Conservation (phyloP, 2,113 vertebrate genomes). For the Myxocyprinus asiaticus region DNA sequence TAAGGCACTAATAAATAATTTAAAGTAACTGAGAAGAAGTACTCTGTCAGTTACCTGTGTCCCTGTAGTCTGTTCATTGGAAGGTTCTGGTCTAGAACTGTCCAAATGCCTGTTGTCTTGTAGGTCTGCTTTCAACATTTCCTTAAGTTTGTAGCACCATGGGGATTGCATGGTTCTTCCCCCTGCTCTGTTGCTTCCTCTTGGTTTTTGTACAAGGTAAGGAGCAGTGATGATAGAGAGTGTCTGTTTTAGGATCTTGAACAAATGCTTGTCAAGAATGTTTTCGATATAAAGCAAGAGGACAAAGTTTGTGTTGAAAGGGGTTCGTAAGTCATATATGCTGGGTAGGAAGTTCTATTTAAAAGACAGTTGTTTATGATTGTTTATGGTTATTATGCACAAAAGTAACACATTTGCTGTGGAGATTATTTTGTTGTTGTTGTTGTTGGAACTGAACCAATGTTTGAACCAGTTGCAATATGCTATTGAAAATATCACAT, state of each 20-base stretch:
- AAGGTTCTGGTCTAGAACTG: conserved; percentile 33
- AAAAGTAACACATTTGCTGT: too few relatives aligned
- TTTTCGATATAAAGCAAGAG: neutral
- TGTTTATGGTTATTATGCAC: too few relatives aligned
- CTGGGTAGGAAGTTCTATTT: neutral
- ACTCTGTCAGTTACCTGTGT: conserved; percentile 38
- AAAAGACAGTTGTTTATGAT: neutral
- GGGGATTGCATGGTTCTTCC: conserved; percentile 43
- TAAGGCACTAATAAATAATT: conserved; percentile 66
- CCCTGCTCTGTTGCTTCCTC: conserved; percentile 60
- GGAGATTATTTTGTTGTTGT: too few relatives aligned
- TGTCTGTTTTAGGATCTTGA: conserved; percentile 24
- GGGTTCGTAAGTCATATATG: too few relatives aligned
- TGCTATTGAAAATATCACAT: too few relatives aligned
- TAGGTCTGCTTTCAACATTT: conserved; percentile 49
- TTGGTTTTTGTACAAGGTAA: conserved; percentile 69
- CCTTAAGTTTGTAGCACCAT: conserved; percentile 44
- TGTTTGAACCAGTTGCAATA: too few relatives aligned
- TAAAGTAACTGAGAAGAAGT: conserved; percentile 55
- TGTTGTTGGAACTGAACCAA: too few relatives aligned
- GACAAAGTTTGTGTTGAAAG: neutral
- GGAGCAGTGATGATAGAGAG: conserved; percentile 27
- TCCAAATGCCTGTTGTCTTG: conserved; percentile 46
- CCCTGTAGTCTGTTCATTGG: conserved; percentile 39
- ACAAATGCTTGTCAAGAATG: conserved; percentile 5